Conservation (phyloP, 2,888 invertebrate genomes). For the Acanthoscelides obtectus region DNA sequence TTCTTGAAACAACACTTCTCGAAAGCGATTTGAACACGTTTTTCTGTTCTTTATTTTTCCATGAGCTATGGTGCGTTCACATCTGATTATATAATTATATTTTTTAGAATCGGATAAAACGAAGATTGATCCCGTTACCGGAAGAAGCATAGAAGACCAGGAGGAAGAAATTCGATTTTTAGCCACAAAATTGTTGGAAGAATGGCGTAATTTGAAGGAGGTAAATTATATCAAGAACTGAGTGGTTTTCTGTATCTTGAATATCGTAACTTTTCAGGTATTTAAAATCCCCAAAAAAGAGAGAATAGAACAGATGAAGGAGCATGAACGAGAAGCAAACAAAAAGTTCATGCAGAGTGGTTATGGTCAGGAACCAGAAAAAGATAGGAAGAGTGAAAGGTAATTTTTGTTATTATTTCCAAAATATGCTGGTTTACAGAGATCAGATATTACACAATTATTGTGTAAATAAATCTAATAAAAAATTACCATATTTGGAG, state of each 20-base stretch:
- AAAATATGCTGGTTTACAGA: no score
- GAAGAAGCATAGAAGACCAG: slow-evolving; percentile 25
- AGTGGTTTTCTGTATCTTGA: neutral
- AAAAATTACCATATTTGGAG: no score
- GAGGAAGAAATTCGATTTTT: slow-evolving; percentile 56
- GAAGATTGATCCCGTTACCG: slow-evolving; percentile 3
- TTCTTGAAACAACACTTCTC: no score
- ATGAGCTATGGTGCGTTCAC: no score
- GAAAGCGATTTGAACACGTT: no score
- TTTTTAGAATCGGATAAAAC: neutral
- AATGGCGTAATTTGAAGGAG: slow-evolving; percentile 73
- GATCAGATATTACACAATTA: no score
- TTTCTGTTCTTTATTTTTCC: no score
- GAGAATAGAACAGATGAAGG: slow-evolving; percentile 90
- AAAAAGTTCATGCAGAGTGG: slow-evolving; percentile 40
- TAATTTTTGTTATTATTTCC: neutral
- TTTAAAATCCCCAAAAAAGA: slow-evolving; percentile 94
- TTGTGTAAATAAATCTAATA: no score
- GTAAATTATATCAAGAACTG: slow-evolving; percentile 23
- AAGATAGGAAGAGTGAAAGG: slow-evolving; percentile 21
- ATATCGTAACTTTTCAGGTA: slow-evolving; percentile 26
- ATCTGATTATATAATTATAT: neutral
- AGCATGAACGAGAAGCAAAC: slow-evolving; percentile 89
- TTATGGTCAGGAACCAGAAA: slow-evolving; percentile 25
- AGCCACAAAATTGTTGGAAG: slow-evolving; percentile 60